Evolutionary conservation across 2,113 vertebrate species (phyloP), one percentile per base, ranked within the genome.

Genomic region (Calypte anna): DNA sequence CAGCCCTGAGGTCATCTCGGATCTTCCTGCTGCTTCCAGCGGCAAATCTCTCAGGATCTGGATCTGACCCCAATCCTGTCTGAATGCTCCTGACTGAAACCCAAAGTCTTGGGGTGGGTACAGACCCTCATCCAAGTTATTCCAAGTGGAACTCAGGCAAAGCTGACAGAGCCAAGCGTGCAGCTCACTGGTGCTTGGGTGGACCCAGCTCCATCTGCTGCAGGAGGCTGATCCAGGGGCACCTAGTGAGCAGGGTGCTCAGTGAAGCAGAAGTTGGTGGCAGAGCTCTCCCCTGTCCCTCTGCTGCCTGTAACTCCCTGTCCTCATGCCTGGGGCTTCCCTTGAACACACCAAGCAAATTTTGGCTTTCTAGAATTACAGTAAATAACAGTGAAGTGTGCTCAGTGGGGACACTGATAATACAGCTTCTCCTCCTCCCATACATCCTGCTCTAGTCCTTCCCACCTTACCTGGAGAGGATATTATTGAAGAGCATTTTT

Each of bases 1-100:
- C 30, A 3, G 12, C 59, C 33, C 51, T 9, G 67, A 48, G 58
- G 44, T 57, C 54, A 55, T 30, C 54, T 30, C 28, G 28, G 54
- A 55, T 15, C 54, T 55, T 55, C 54, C 54, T 25, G 16, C 17
- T 27, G 18, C 54, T 55, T 55, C 28, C 54, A 55, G 54, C 6
- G 53, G 27, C 33, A 82, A 46, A 43, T 3, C 22, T 12, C 1
- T 50, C 14, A 9, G 7, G 27, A 7, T 14, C 20, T 63, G 74
- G 59, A 28, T n/a, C 57, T 21, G 53, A 63, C 27, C 51, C 0
- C 8, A 8, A 8, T 55, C 48, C n/a, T 31, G 15, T 16, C 55
- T 6, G 2, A 66, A 51, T 40, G 40, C 0, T 0, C 46, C 61
- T 15, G 38, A 12, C 5, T 28, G 59, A 57, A 46, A 7, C 23